Conservation (phyloP, 1,140 invertebrate genomes). For the Berghia stephanieae region DNA sequence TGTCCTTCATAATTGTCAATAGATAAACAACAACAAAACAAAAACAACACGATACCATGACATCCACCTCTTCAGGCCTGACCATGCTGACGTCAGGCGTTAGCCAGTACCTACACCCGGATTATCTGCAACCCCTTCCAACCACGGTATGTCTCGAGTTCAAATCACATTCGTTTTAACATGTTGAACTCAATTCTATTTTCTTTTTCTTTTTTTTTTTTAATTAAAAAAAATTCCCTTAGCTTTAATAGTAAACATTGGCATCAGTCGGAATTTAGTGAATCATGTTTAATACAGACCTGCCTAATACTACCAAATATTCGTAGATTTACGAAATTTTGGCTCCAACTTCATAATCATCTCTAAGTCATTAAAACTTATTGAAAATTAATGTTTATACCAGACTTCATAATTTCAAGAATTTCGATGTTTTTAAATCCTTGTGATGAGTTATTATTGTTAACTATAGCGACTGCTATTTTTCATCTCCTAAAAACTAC, state of each 20-base stretch:
- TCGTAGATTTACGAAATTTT: too few relatives aligned
- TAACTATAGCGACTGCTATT: too few relatives aligned
- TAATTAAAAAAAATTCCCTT: not conserved
- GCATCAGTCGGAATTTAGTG: not conserved
- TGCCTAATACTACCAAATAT: too few relatives aligned
- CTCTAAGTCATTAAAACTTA: too few relatives aligned
- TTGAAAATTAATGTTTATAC: too few relatives aligned
- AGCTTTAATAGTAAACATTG: not conserved
- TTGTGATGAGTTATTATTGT: too few relatives aligned
- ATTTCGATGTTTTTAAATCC: too few relatives aligned
- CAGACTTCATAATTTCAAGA: not conserved
- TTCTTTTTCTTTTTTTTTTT: not conserved
- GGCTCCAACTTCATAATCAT: too few relatives aligned
- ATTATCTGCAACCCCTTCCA: conserved; percentile 64
- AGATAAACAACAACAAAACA: too few relatives aligned
- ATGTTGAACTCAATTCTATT: not conserved
- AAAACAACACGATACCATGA: conserved; percentile 32
- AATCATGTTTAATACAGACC: not conserved
- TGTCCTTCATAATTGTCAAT: not conserved
- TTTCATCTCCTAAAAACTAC: too few relatives aligned
- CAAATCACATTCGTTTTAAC: not conserved
- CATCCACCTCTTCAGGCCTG: conserved; percentile 31
- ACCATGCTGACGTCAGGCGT: conserved; percentile 56
- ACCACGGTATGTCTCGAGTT: conserved; percentile 60
- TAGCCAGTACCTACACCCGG: conserved; percentile 64